Evolutionary conservation across 2,888 invertebrate species (phyloP).

Genomic region (Platerodrilus igneus): DNA sequence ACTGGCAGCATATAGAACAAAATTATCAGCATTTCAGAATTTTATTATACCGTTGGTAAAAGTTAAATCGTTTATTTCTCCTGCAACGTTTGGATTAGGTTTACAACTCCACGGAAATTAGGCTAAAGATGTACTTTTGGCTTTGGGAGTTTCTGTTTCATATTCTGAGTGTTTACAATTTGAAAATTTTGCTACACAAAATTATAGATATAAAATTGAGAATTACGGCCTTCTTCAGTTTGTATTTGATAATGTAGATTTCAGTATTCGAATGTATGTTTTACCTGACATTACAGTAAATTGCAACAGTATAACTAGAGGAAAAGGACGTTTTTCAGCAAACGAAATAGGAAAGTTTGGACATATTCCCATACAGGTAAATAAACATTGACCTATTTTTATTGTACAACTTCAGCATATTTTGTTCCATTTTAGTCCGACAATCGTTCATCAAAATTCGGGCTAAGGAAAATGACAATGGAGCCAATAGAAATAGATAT

Average conservation of each 20-base stretch:
- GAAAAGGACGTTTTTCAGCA: constrained; percentile 2
- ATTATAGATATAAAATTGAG: not conserved
- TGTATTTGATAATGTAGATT: constrained; percentile 2
- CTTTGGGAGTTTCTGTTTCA: constrained; percentile 1
- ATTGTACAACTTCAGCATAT: not conserved
- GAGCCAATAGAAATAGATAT: constrained; percentile 4
- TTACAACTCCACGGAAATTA: too few species aligned
- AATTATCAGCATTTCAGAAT: constrained; percentile 7
- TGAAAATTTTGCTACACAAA: constrained; percentile 7
- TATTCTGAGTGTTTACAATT: constrained; percentile 4
- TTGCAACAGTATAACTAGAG: constrained; percentile 3
- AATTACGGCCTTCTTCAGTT: too few species aligned
- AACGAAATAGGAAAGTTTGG: constrained; percentile 1
- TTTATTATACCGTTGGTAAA: constrained; percentile 7
- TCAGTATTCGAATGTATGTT: constrained; percentile 6
- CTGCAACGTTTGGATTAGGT: too few species aligned
- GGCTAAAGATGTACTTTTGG: too few species aligned
- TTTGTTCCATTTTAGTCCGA: constrained; percentile 1
- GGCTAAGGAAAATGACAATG: constrained; percentile 7
- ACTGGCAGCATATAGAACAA: too few species aligned
- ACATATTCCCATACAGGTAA: constrained; percentile 4
- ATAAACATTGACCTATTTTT: constrained; percentile 1
- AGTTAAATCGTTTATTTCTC: too few species aligned
- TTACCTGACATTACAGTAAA: constrained; percentile 1
- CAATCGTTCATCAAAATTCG: constrained; percentile 9